Base-by-base conservation (phyloP, 2,113 vertebrate species). In the Platichthys flesus region DNA sequence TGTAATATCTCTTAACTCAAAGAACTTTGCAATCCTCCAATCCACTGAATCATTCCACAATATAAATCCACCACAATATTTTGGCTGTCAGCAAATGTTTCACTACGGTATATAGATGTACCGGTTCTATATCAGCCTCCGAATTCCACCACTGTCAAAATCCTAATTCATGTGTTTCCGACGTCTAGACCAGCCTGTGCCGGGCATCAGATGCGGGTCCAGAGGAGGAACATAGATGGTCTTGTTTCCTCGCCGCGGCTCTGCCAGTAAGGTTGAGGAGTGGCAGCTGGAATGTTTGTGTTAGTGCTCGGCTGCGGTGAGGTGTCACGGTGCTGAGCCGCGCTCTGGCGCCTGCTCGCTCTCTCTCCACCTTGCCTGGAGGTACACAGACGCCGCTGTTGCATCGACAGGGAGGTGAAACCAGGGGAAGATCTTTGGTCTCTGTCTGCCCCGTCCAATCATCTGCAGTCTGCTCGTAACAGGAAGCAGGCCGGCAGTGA, bases 221-320 rank as follows among this genome's bases (percentile, higher is more conserved):
- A 23, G 52, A 45, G 65, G 75, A 56, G 40, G 74, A 85, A 84
- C 85, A 90, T 82, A 76, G 82, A 81, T 79, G 87, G 60, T 67
- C 69, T 88, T 80, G 85, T 89, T 85, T 74, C 63, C 63, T 72
- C 56, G 71, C 67, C 23, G 52, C 24, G 1, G 58, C 80, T 79
- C 68, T 80, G 71, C 76, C 81, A 85, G 49, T 68, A 79, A 71
- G 67, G 68, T 83, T 85, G 88, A 85, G 79, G 83, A 88, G 75
- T 84, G 82, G 77, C 86, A 85, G 89, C 85, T 86, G 88, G 84
- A 86, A 88, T 88, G 86, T 89, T 90, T 92, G 84, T 83, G 72
- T 91, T 84, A 78, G 65, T 85, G 79, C 83, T 76, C 26, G 55
- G 71, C 78, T 83, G 79, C 74, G 87, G 87, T 79, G 78, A 89